Evolutionary conservation across 1,140 invertebrate species (phyloP), one percentile per base, ranked within the genome.

Genomic region (Phocides pigmalion): DNA sequence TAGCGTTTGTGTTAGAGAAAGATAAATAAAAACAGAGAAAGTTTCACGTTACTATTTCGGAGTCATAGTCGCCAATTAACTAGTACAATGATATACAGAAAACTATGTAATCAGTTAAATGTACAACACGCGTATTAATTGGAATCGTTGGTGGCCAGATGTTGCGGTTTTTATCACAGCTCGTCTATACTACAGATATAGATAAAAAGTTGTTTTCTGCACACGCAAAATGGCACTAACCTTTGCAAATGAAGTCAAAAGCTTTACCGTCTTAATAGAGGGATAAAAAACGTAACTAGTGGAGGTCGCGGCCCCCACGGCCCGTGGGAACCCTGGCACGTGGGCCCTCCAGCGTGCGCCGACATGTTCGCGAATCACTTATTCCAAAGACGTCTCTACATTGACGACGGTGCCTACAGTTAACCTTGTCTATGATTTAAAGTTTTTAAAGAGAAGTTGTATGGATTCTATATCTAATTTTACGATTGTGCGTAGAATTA

Each of bases 281-380:
- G 3, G 53, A 56, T 41, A 59, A 68, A 70, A 74, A 67, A 66
- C 41, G 51, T 58, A 59, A 41, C 66, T 50, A 74, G 72, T 74
- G 72, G 72, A 66, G 68, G 65, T 71, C 68, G 66, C 63, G 61
- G 68, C 72, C 67, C 78, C 78, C 80, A 70, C 74, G 62, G 74
- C 68, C n/a, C 70, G 81, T 82, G 79, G 74, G 81, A 83, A 76
- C 54, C 49, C n/a, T 49, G 62, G 70, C 76, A 81, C 74, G 74
- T 78, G 78, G 64, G 68, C 66, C 73, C 76, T 64, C 72, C 76
- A 68, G 68, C 74, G 28, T 67, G 79, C 73, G 25, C 51, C 39
- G 64, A 79, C 76, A 64, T 63, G 74, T 72, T 76, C 62, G 77
- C 76, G 62, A 77, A 70, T 59, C 53, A 59, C 56, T 44, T 22